Conservation (phyloP, 2,888 invertebrate genomes). For the Drosophila recens region DNA sequence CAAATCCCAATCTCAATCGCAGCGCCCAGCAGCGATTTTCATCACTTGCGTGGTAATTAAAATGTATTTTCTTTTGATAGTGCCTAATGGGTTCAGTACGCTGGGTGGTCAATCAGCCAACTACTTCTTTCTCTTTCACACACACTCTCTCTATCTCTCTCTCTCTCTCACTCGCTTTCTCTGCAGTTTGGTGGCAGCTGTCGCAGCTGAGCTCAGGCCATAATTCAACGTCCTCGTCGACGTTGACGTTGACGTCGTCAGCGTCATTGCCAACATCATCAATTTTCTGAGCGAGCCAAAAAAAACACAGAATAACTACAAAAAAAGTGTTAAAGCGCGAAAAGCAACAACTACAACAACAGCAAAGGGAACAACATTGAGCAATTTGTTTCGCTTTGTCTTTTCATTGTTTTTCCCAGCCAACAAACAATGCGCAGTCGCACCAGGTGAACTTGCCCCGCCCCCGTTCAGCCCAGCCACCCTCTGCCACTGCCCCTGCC, state of each 20-base stretch:
- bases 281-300: conserved; percentile 60
- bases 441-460: conserved; percentile 48
- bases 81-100: conserved; percentile 27
- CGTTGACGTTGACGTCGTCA: conserved; percentile 38
- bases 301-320: no score
- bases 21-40: conserved; percentile 60
- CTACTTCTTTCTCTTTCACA: background rate
- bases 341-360: conserved; percentile 55
- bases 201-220: conserved; percentile 61
- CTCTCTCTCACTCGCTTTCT: background rate
- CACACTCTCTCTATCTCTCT: background rate
- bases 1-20: conserved; percentile 14
- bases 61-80: conserved; percentile 71
- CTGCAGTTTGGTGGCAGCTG: conserved; percentile 55
- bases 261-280: conserved; percentile 64
- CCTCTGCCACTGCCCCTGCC: background rate
- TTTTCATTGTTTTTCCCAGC: conserved; percentile 58
- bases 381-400: conserved; percentile 81
- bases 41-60: conserved; percentile 74
- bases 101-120: conserved; percentile 32
- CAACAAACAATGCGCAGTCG: conserved; percentile 69
- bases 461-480: background rate
- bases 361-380: conserved; percentile 57
- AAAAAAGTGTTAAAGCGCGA: conserved; percentile 82
- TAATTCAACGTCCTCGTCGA: conserved; percentile 65